A percentile compares a stretch with the other conserved stretches of the same genome.
These are phyloP conservation scores for Apis mellifera DNA, from an alignment of 1,140 invertebrate species.

Conservation along the genomic window DNA sequence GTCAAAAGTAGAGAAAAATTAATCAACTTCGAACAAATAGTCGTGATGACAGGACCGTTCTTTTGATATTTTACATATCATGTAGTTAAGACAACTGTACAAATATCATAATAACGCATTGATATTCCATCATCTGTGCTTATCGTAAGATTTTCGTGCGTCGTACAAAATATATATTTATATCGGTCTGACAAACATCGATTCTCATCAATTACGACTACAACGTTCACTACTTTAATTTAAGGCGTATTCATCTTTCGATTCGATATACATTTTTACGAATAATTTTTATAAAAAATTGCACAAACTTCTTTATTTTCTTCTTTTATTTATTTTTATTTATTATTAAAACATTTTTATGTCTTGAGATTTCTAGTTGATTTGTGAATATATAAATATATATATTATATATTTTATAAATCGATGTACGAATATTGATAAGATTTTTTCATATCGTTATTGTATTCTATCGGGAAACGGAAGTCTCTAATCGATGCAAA, in stretches of 20 bases:
- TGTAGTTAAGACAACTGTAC: slow-evolving; percentile 50
- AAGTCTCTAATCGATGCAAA: not conserved
- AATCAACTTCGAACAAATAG: not conserved
- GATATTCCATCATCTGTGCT: slow-evolving; percentile 38
- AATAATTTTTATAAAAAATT: too few relatives aligned
- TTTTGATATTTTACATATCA: slow-evolving; percentile 18
- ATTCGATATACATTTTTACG: too few relatives aligned
- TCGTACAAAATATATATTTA: slow-evolving; percentile 44
- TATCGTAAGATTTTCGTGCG: slow-evolving; percentile 38
- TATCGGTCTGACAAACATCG: slow-evolving; percentile 31
- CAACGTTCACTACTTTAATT: not conserved
- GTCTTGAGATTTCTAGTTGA: too few relatives aligned
- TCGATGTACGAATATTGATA: too few relatives aligned
- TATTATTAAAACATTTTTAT: too few relatives aligned
- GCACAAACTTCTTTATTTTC: too few relatives aligned
- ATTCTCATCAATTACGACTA: not conserved
- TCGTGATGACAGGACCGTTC: not conserved
- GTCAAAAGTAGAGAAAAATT: not conserved
- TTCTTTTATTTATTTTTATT: too few relatives aligned
- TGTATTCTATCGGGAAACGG: not conserved
- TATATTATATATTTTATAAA: too few relatives aligned
- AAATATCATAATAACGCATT: slow-evolving; percentile 50
- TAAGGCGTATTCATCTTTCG: too few relatives aligned
- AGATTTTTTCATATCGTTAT: not conserved
- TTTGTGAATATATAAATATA: too few relatives aligned